These are phyloP conservation scores for Crocodylus rhombifer DNA, from an alignment of 2,797 vertebrate genomes.

Conservation along the genomic window DNA sequence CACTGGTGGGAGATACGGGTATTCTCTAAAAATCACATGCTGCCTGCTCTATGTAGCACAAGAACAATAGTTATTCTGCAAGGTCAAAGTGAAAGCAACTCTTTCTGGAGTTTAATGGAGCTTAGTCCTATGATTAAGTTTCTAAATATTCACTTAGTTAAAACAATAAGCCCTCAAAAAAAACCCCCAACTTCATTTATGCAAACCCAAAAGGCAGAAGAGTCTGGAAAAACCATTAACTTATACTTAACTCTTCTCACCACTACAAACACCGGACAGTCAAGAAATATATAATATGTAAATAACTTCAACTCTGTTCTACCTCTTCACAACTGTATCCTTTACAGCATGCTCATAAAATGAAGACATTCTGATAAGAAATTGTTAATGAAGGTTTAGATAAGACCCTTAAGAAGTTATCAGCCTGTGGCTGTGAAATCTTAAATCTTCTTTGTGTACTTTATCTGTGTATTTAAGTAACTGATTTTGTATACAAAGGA, in stretches of 20 bases:
- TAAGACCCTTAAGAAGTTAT: not conserved
- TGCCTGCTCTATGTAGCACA: not conserved
- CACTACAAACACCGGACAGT: not conserved
- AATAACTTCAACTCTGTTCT: not conserved
- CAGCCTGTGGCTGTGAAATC: not conserved
- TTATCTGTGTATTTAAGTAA: constrained; percentile 23
- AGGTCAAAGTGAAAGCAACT: constrained; percentile 44
- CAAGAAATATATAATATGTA: not conserved
- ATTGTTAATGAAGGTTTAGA: constrained; percentile 8
- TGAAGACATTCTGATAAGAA: not conserved
- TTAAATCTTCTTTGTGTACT: not conserved
- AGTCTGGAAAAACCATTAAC: not conserved
- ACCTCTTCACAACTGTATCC: not conserved
- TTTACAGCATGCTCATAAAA: not conserved
- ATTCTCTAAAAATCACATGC: constrained; percentile 26
- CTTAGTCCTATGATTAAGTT: constrained; percentile 9
- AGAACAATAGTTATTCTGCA: not conserved
- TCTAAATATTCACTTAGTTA: constrained; percentile 62
- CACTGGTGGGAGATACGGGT: not conserved
- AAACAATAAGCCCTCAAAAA: constrained; percentile 34
- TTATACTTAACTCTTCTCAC: constrained; percentile 20
- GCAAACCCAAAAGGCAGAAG: constrained; percentile 41
- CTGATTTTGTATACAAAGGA: constrained; percentile 18
- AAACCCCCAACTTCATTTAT: constrained; percentile 1
- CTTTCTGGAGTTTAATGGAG: constrained; percentile 26